These are phyloP conservation scores for Antedon mediterranea DNA, from an alignment of 53 echinoderm and acorn worm species.

Conservation along the genomic window DNA sequence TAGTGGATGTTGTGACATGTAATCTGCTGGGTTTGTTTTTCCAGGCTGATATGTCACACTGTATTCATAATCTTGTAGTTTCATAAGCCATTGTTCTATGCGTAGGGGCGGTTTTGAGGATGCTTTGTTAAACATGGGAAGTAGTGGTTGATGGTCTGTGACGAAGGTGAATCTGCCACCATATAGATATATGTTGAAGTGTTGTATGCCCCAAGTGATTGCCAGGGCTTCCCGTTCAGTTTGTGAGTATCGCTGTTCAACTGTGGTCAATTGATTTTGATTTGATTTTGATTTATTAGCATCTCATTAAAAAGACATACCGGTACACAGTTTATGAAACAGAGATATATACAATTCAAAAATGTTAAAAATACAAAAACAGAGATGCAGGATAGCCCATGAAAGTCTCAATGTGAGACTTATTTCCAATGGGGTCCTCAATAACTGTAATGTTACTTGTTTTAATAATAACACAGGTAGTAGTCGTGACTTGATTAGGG, in stretches of 20 bases:
- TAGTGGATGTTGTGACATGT: constrained; percentile 40
- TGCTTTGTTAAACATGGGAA: constrained; percentile 31
- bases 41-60: constrained; percentile 23
- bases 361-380: too few species aligned
- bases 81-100: constrained; percentile 43
- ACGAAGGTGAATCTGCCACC: constrained; percentile 14
- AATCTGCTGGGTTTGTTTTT: constrained; percentile 39
- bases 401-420: too few species aligned
- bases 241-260: constrained; percentile 48
- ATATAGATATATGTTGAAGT: constrained; percentile 42
- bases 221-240: constrained; percentile 41
- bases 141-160: constrained; percentile 35
- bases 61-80: constrained; percentile 37
- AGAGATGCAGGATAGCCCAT: too few species aligned
- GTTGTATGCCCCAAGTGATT: constrained; percentile 32
- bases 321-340: too few species aligned
- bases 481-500: too few species aligned
- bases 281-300: too few species aligned
- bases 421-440: too few species aligned
- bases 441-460: too few species aligned
- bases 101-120: constrained; percentile 33
- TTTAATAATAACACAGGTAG: too few species aligned
- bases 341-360: too few species aligned
- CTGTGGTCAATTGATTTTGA: constrained; percentile 32
- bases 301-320: too few species aligned